Percentiles rank a stretch among this genome's conserved stretches.
phyloP scores from a whole-genome alignment of 2,113 vertebrate species.

The Engraulis encrasicolus region DNA sequence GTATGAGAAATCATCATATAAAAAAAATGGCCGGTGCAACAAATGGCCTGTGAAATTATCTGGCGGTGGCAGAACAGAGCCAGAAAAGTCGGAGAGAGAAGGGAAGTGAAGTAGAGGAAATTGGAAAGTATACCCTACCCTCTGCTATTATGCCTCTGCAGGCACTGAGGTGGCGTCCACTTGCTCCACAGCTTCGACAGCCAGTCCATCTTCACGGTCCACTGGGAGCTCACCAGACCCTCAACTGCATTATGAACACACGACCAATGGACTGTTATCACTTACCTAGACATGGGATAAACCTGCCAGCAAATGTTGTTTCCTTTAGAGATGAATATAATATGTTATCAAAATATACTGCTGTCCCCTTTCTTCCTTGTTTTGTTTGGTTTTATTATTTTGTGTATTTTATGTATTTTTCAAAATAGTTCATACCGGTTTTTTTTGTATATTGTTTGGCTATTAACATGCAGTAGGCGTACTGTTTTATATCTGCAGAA shows the following conservation, averaged over 20 bases:
- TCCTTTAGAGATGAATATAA: background rate
- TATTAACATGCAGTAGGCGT: too few species aligned
- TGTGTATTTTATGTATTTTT: too few species aligned
- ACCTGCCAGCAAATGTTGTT: background rate
- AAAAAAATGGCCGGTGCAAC: conserved; percentile 24
- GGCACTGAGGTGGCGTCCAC: conserved; percentile 46
- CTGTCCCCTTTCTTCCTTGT: background rate
- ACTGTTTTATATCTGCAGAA: too few species aligned
- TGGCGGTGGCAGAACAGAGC: conserved; percentile 28
- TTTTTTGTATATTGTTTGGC: too few species aligned
- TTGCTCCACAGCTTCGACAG: conserved; percentile 57
- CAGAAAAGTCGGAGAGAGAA: background rate
- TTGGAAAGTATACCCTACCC: conserved; percentile 55
- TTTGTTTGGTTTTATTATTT: background rate
- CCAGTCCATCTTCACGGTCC: conserved; percentile 52
- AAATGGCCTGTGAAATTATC: conserved; percentile 49
- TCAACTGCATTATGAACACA: conserved; percentile 62
- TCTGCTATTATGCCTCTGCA: conserved; percentile 52
- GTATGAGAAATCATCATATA: conserved; percentile 6
- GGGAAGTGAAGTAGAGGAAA: too few species aligned
- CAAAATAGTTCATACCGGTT: too few species aligned
- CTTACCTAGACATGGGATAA: background rate
- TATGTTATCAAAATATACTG: background rate
- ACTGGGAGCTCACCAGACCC: conserved; percentile 61
- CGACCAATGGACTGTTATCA: too few species aligned